Base-by-base conservation (phyloP, 2,888 invertebrate species). In the Aethes cnicana region DNA sequence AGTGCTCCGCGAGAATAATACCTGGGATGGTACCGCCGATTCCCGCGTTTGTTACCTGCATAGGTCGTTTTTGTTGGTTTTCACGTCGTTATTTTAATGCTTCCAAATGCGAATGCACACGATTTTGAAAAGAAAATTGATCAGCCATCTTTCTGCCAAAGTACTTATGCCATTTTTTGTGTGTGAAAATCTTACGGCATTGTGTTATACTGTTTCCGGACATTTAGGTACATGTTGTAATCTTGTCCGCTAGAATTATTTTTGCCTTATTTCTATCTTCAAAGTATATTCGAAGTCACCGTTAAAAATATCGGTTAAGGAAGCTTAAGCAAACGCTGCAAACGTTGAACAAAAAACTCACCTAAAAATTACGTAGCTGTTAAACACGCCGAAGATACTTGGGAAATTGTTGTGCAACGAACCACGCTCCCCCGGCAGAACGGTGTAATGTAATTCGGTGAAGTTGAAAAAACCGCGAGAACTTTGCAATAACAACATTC, bases 401-500 rank as follows among this genome's bases (percentile, higher is more conserved):
- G 11, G 16, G 20, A 36, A 25, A 49, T 36, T 43, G 49, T 49
- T 41, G 23, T 28, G 21, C 12, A 11, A 20, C 23, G 8, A 32
- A 50, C 43, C 17, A 20, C 50, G 44, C 44, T 25, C 14, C 12
- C 32, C 14, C 36, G 18, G 30, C 18, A 20, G 39, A 46, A 33
- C 46, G 46, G 11, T 37, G 33, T 52, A 26, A 46, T 39, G 37
- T 39, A 25, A 52, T 52, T 52, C 52, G 14, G 37, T 14, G 36
- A 33, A 52, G 32, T 52, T 46, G 32, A 26, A 52, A 44, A 52
- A 46, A 52, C 44, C 52, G 26, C 37, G 39, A 4, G 33, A 46
- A 46, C 44, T 39, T 37, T 7, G 39, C 46, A 46, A 52, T 52
- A 52, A 52, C 37, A 52, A 46, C 52, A 52, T 46, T 46, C 52